phyloP scores from a whole-genome alignment of 2,113 vertebrate genomes.

The Paratilapia polleni region DNA sequence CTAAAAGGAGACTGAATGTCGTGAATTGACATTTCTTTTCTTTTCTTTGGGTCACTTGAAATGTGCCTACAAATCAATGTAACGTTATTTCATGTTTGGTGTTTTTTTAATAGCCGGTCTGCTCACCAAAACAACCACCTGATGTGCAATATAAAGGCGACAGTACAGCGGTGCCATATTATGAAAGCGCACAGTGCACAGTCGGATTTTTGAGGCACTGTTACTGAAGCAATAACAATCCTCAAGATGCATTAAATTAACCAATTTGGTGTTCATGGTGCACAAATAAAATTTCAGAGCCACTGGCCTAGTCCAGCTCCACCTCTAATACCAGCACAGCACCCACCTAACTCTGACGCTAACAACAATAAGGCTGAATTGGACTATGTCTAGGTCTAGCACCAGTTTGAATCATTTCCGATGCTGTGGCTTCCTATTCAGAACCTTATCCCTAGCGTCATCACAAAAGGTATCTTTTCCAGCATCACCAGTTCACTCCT shows the following conservation, averaged over 20 bases:
- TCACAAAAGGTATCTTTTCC: background rate
- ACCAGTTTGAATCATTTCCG: background rate
- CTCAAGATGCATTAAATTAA: background rate
- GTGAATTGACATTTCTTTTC: background rate
- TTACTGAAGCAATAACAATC: background rate
- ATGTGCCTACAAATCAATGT: no score
- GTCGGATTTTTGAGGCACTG: background rate
- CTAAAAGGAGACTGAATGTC: background rate
- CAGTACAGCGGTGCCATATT: background rate
- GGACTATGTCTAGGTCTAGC: background rate
- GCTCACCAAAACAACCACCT: background rate
- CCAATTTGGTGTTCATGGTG: background rate
- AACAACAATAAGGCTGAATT: background rate
- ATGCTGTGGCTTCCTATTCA: background rate
- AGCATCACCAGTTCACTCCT: conserved; percentile 16
- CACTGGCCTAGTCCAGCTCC: background rate
- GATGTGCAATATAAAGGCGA: background rate
- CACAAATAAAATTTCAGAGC: background rate
- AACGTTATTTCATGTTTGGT: background rate
- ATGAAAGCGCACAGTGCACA: background rate
- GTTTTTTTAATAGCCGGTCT: background rate
- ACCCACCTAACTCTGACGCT: background rate
- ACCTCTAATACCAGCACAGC: background rate
- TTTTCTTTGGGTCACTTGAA: background rate
- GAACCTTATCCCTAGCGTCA: conserved; percentile 2